Percentiles rank a stretch among this genome's conserved stretches.
phyloP scores from a whole-genome alignment of 2,797 vertebrate genomes.

The Mormyrops attenuatus region DNA sequence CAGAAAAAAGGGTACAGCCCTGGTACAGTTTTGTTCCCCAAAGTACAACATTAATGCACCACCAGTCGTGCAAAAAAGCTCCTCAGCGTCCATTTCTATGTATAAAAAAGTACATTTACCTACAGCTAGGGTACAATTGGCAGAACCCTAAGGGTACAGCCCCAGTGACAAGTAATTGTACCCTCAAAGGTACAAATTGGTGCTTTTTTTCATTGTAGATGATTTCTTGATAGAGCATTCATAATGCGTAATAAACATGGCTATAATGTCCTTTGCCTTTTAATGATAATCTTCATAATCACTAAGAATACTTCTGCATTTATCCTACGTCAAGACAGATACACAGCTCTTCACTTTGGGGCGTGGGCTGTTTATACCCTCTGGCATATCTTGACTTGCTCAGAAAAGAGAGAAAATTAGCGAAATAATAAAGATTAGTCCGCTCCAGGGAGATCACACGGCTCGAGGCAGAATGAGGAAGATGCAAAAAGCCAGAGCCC shows the following conservation, averaged over 20 bases:
- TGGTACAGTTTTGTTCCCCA: background rate
- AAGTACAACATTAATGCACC: background rate
- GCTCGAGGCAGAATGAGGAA: background rate
- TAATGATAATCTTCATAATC: background rate
- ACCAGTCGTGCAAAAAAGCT: background rate
- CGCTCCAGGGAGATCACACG: background rate
- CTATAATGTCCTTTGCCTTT: no score
- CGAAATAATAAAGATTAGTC: conserved; percentile 13
- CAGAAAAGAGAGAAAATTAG: conserved; percentile 3
- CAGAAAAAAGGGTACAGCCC: background rate
- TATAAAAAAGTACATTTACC: background rate
- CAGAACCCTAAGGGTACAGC: background rate
- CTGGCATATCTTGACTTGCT: background rate
- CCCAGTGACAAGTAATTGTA: background rate
- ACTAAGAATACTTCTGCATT: background rate
- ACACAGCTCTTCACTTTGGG: background rate
- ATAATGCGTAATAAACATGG: no score
- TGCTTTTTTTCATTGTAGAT: background rate
- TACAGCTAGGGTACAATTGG: background rate
- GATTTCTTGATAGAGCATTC: no score
- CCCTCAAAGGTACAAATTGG: background rate
- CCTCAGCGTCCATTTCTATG: background rate
- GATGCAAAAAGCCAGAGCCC: background rate
- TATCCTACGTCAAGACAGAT: background rate
- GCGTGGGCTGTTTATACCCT: background rate